These are phyloP conservation scores for Cerceris rybyensis DNA, from an alignment of 2,888 invertebrate genomes.

Conservation along the genomic window DNA sequence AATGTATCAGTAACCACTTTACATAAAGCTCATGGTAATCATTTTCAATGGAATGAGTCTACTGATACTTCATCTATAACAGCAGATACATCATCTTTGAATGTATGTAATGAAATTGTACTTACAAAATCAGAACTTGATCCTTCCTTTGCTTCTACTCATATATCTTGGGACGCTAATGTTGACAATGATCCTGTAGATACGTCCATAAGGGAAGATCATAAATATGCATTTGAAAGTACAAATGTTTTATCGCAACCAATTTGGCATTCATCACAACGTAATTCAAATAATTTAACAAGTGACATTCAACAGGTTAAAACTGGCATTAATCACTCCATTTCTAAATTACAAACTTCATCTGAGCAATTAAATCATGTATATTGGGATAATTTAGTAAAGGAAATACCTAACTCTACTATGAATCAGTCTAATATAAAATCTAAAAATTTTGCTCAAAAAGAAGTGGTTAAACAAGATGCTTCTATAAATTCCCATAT, in stretches of 20 bases:
- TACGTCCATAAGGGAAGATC: constrained; percentile 19
- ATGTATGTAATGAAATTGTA: constrained; percentile 34
- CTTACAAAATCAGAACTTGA: constrained; percentile 32
- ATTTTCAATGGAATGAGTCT: constrained; percentile 50
- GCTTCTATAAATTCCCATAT: constrained; percentile 13
- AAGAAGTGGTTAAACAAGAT: constrained; percentile 34
- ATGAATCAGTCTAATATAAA: constrained; percentile 12
- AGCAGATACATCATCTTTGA: constrained; percentile 26
- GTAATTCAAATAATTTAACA: constrained; percentile 15
- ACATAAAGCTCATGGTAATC: constrained; percentile 34
- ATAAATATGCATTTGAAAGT: constrained; percentile 30
- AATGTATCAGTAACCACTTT: constrained; percentile 18
- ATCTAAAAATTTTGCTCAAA: constrained; percentile 17
- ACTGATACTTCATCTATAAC: constrained; percentile 18
- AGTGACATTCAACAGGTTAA: constrained; percentile 17
- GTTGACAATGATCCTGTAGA: constrained; percentile 44
- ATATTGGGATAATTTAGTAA: constrained; percentile 41
- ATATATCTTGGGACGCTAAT: constrained; percentile 40
- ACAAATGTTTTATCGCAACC: constrained; percentile 18
- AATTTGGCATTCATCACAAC: constrained; percentile 40
- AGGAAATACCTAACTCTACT: constrained; percentile 19
- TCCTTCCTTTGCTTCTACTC: constrained; percentile 21
- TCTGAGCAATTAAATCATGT: not conserved
- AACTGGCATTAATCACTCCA: constrained; percentile 11
- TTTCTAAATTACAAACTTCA: constrained; percentile 14